Evolutionary conservation across 2,797 vertebrate species (phyloP), one percentile per base, ranked within the genome.

Genomic region (Lepidocolaptes lacrymiger): DNA sequence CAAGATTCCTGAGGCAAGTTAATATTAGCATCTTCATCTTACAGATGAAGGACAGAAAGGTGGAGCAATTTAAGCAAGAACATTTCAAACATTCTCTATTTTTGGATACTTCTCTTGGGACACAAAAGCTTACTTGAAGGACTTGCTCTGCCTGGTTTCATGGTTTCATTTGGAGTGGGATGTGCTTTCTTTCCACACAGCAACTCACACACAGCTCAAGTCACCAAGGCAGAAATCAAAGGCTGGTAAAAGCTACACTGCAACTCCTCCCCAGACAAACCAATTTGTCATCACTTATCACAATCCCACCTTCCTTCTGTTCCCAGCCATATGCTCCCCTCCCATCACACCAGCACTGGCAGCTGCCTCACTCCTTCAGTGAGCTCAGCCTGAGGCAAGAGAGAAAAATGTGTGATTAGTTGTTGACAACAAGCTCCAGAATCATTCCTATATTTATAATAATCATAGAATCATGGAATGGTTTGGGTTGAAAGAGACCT

Each of bases 301-400:
- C 63, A 41, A 56, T 68, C 94, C 92, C 81, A 83, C 78, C 59
- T 76, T 85, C 94, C 89, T 85, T 87, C 94, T 94, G 87, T 66
- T 91, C 62, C 55, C 78, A 75, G 87, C 77, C 81, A 27, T 75
- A 68, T 72, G 91, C 16, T 92, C 43, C 16, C 10, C 13, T 49
- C 14, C 24, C 20, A 17, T 54, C 5, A 2, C 27, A 30, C 30
- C 80, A 61, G 56, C 6, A 17, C 75, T 66, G 43, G 36, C 79
- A 75, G 55, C 67, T 64, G 82, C 66, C 58, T 2, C 28, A 18
- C 34, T 88, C 69, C 73, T 84, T 59, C 36, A 21, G 58, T 6
- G 26, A 82, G 71, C 49, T 44, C 37, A 49, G 63, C 17, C 19
- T 24, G 34, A 32, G 51, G 46, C 55, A 63, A 61, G 18, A 54